Base-by-base conservation (phyloP, 2,113 vertebrate species). In the Peromyscus polionotus region DNA sequence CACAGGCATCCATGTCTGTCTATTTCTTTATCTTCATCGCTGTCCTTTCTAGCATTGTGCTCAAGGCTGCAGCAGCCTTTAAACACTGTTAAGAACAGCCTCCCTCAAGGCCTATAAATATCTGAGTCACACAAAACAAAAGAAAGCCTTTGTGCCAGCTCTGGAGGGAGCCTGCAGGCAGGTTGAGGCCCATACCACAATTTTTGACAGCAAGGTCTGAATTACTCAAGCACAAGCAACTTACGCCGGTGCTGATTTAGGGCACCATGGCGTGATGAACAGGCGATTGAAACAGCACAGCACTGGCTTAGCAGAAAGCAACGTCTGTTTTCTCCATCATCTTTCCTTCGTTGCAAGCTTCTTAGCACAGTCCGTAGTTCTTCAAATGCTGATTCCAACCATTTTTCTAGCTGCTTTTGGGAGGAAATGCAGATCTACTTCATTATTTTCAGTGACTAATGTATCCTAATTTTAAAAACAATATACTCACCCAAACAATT, bases 171-270 rank as follows among this genome's bases (percentile, higher is more conserved):
- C 22, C 33, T 90, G 17, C 19, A 96, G 61, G 14, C 68, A 88
- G 57, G 24, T 84, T 92, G 80, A 95, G 54, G 54, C 75, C 73
- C 54, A 90, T 87, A 94, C 73, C 26, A 76, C 17, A 92, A 28
- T 95, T 90, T 85, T 94, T 93, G 79, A 95, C n/a, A 83, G n/a
- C 77, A 83, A 92, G 57, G n/a, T 92, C 45, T 87, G 31, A 68
- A 36, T 87, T 51, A 45, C 45, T 87, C 45, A 51, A 17, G 84
- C 84, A 68, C 7, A 1, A 87, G 31, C 42, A 51, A 87, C 65
- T 36, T 33, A 42, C 13, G 11, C 13, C 63, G 70, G 76, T 93
- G 39, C n/a, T 91, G 16, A 94, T 83, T 20, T 95, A 45, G 51
- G 51, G 51, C 61, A 42, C 39, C 61, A 17, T 54, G 42, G 4